Base-by-base conservation (phyloP, 2,888 invertebrate species). In the Mylabris sibirica region DNA sequence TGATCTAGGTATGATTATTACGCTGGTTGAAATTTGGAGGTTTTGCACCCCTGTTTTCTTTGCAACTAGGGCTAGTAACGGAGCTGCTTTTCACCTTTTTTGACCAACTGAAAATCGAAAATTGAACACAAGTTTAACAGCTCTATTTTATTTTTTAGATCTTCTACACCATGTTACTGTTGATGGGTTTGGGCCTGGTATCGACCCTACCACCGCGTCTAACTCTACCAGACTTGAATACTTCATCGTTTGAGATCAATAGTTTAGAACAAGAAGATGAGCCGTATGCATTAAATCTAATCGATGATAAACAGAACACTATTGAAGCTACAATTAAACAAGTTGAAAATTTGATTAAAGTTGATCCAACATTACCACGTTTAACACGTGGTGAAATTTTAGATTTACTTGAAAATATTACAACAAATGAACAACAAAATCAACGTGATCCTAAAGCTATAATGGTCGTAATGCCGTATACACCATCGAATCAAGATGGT, bases 391-490 rank as follows among this genome's bases (percentile, higher is more conserved):
- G 88, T 9, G 90, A 93, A 79, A 92, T 92, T 70, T 82, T 92
- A 30, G 88, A 89, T 72, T 86, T 92, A 20, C 82, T 92, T 5
- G 88, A 90, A 73, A 92, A 93, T 74, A 90, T 92, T 63, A 88
- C 88, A 69, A 85, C 86, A 67, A 86, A 87, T 78, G 89, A 89
- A 75, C 63, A 75, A 60, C 69, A 75, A 2, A 73, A 76, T 30
- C 73, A 76, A 34, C 66, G 86, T 59, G 81, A 83, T 34, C 83
- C 87, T 44, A 85, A 87, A 74, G 88, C 90, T 0, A 80, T 92
- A 20, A 90, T 89, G 88, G 88, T 92, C 0, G 92, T 92, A 0
- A 83, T 91, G 74, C 92, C 92, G 0, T 91, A 89, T 89, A 90
- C 76, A 88, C 90, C 60, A 87, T 89, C 6, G 84, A 89, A 44